These are phyloP conservation scores for Nemapogon koenigi DNA, from an alignment of 2,888 invertebrate genomes.

Conservation along the genomic window DNA sequence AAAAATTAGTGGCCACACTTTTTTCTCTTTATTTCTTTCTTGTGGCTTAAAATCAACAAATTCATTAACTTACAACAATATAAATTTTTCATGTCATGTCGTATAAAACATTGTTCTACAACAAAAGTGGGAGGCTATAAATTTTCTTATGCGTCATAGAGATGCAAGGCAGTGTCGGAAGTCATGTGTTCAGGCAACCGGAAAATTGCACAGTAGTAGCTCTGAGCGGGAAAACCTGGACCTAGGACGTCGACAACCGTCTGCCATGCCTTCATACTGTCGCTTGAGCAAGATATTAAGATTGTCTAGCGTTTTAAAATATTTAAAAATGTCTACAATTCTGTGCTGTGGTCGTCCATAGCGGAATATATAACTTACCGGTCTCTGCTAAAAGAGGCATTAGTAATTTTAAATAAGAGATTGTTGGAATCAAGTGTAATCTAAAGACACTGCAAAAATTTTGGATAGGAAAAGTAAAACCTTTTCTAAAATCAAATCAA, in stretches of 20 bases:
- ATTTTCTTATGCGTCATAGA: constrained; percentile 13
- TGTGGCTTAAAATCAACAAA: neutral
- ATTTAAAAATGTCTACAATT: neutral
- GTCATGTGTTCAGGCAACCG: constrained; percentile 10
- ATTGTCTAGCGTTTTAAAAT: neutral
- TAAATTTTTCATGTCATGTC: too few relatives aligned
- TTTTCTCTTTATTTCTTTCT: neutral
- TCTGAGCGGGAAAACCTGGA: neutral
- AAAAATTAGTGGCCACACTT: neutral
- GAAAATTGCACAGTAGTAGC: constrained; percentile 14
- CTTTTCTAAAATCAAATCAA: too few relatives aligned
- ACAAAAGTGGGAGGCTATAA: constrained; percentile 9
- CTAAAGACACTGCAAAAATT: too few relatives aligned
- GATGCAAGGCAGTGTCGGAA: constrained; percentile 8
- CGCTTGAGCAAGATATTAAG: neutral
- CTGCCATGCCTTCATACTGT: neutral
- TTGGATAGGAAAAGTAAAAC: too few relatives aligned
- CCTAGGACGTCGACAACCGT: neutral
- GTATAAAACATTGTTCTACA: constrained; percentile 5
- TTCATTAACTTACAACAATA: too few relatives aligned
- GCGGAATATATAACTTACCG: too few relatives aligned
- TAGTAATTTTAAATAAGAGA: too few relatives aligned
- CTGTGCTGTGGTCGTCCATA: too few relatives aligned
- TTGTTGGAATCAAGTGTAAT: too few relatives aligned
- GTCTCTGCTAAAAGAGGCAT: too few relatives aligned